Conservation (phyloP, 1,140 invertebrate genomes). For the Drosophila parabipectinata region DNA sequence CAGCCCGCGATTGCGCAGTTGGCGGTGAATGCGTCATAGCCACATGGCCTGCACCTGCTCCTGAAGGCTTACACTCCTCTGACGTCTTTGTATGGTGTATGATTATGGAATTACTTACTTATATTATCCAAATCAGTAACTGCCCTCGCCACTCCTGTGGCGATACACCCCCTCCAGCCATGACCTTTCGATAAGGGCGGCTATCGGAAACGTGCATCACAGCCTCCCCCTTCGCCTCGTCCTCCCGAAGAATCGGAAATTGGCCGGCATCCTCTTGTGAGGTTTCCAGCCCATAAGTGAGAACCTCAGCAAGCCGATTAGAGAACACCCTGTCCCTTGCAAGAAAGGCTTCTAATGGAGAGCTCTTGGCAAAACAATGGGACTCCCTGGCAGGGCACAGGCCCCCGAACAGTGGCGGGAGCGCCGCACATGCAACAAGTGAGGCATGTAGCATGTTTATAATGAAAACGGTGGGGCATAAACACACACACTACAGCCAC, state of each 20-base stretch:
- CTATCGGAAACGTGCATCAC: not conserved
- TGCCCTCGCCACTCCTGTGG: not conserved
- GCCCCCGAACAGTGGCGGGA: not conserved
- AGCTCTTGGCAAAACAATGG: not conserved
- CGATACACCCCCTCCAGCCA: slow-evolving; percentile 22
- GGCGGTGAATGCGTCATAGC: slow-evolving; percentile 59
- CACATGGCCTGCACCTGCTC: slow-evolving; percentile 6
- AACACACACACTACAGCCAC: too few species aligned
- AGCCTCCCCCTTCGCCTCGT: not conserved
- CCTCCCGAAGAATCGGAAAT: not conserved
- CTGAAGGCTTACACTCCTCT: slow-evolving; percentile 14
- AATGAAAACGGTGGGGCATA: not conserved
- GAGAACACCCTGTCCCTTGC: not conserved
- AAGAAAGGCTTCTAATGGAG: not conserved
- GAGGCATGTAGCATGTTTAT: slow-evolving; percentile 15
- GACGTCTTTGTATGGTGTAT: slow-evolving; percentile 7
- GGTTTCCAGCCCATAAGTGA: not conserved
- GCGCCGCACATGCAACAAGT: slow-evolving; percentile 31
- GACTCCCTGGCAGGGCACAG: not conserved
- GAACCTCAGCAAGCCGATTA: not conserved
- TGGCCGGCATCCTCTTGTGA: not conserved
- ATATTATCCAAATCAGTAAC: slow-evolving; percentile 11
- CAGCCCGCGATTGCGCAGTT: slow-evolving; percentile 38
- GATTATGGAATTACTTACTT: slow-evolving; percentile 1
- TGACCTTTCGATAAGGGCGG: slow-evolving; percentile 25